Percentiles rank a stretch among this genome's conserved stretches.
Conservation (phyloP, 2,797 vertebrate genomes). For the Syngnathus rostellatus region DNA sequence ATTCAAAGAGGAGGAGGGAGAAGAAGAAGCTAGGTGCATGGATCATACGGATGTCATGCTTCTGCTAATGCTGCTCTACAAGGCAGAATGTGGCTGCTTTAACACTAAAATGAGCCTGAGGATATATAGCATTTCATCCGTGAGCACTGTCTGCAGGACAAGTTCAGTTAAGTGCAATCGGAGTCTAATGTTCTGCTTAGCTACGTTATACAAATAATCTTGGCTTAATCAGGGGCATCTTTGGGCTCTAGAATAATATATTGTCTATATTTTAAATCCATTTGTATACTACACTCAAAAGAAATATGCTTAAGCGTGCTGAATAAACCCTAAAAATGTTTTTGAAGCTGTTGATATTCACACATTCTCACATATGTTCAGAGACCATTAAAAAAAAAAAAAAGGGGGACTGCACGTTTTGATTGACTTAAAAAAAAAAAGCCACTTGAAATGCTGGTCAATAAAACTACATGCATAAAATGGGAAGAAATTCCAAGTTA, state of each 20-base stretch:
- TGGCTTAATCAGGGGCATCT: background rate
- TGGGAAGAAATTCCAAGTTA: background rate
- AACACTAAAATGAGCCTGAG: conserved; percentile 51
- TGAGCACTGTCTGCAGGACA: conserved; percentile 37
- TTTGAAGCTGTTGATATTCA: background rate
- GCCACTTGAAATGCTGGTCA: background rate
- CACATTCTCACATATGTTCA: background rate
- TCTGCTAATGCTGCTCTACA: conserved; percentile 50
- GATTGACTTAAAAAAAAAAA: conserved; percentile 24
- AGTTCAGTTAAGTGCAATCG: conserved; percentile 32
- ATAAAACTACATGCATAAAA: background rate
- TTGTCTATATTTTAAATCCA: no score
- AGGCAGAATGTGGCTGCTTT: conserved; percentile 36
- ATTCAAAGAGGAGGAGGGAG: conserved; percentile 39
- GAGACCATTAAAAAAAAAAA: no score
- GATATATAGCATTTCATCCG: conserved; percentile 50
- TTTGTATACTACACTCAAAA: conserved; percentile 44
- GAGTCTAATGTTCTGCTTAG: conserved; percentile 8
- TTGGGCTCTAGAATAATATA: no score
- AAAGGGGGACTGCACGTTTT: conserved; percentile 36
- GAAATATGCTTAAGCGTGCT: conserved; percentile 28
- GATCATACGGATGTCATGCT: conserved; percentile 43
- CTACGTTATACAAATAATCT: conserved; percentile 18
- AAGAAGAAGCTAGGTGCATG: conserved; percentile 48
- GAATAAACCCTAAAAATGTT: conserved; percentile 33